A percentile compares a stretch with the other conserved stretches of the same genome.
phyloP scores from a whole-genome alignment of 2,888 invertebrate genomes.

The Leptinotarsa rubiginosa region DNA sequence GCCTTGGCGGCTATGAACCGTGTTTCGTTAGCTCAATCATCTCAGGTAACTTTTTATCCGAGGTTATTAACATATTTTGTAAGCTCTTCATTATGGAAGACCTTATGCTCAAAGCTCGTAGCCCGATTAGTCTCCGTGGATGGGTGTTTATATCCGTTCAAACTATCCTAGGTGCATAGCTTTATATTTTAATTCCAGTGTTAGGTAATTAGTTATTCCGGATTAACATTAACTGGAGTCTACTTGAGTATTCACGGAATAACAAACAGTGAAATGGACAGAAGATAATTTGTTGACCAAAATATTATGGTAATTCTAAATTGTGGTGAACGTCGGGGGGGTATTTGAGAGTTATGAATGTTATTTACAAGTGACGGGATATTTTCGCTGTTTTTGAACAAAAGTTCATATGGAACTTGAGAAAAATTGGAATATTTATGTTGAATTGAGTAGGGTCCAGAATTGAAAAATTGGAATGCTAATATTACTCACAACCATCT shows the following conservation, averaged over 20 bases:
- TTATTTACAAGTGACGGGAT: background rate
- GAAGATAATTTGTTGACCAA: slow-evolving; percentile 6
- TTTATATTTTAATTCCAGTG: slow-evolving; percentile 8
- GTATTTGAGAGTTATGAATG: background rate
- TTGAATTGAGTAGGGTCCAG: too few relatives aligned
- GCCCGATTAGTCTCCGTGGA: slow-evolving; percentile 6
- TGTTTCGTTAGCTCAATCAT: slow-evolving; percentile 50
- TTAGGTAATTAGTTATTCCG: slow-evolving; percentile 12
- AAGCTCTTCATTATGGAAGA: slow-evolving; percentile 56
- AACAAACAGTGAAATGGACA: background rate
- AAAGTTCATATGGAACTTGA: too few relatives aligned
- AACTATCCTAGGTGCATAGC: background rate
- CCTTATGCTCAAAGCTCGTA: slow-evolving; percentile 38
- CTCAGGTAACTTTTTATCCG: slow-evolving; percentile 56
- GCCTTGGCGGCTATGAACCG: background rate
- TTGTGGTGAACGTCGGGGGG: background rate
- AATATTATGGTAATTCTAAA: background rate
- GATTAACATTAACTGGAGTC: slow-evolving; percentile 1
- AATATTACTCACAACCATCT: too few relatives aligned
- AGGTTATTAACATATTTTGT: slow-evolving; percentile 60
- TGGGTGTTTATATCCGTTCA: slow-evolving; percentile 8
- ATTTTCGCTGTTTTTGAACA: too few relatives aligned
- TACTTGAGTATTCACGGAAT: background rate
- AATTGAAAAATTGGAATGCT: too few relatives aligned
- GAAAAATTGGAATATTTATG: too few relatives aligned